Evolutionary conservation across 2,797 vertebrate genomes (phyloP), one percentile per base, ranked within the genome.

Genomic region (Chanos chanos): DNA sequence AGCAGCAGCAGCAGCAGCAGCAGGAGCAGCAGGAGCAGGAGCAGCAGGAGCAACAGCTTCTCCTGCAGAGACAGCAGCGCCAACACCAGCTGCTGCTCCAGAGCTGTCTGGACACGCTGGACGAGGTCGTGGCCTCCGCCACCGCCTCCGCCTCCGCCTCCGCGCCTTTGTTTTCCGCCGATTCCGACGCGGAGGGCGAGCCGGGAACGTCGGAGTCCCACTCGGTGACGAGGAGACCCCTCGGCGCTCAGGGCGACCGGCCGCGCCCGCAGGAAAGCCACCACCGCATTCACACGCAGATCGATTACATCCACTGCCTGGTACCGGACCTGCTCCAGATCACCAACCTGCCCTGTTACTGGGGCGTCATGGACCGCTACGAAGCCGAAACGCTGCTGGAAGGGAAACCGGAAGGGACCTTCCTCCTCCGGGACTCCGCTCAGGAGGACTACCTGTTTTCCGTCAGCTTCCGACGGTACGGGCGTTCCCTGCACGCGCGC

Each of bases 381-480:
- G 85, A 92, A 73, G 92, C 92, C 0, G 92, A 94, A 75, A 88
- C 79, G 0, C 74, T 93, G 52, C 75, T 94, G 43, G 89, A 92
- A 44, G 91, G 90, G n/a, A 89, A 86, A 62, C 90, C 92, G 0
- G 92, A 93, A 69, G 92, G 92, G 39, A 91, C 91, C 1, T 94
- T 94, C 66, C 87, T 94, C 2, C 82, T 94, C 15, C 86, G 92
- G 0, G 91, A 93, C 75, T 93, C 92, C 0, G 91, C 92, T 6
- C 92, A 93, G 72, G 92, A 94, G 47, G 92, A 92, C 75, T 93
- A 92, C 76, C 89, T 93, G 47, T 93, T 94, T 77, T 93, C 92
- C 0, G 92, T 93, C 15, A 94, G 91, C 78, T 94, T 94, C 83
- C 90, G 92, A 1, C 88, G 91, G 55, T 92, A 90, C 1, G 88